Percentiles rank a stretch among this genome's conserved stretches.
Conservation (phyloP, 2,797 vertebrate genomes). For the Takifugu ocellatus region DNA sequence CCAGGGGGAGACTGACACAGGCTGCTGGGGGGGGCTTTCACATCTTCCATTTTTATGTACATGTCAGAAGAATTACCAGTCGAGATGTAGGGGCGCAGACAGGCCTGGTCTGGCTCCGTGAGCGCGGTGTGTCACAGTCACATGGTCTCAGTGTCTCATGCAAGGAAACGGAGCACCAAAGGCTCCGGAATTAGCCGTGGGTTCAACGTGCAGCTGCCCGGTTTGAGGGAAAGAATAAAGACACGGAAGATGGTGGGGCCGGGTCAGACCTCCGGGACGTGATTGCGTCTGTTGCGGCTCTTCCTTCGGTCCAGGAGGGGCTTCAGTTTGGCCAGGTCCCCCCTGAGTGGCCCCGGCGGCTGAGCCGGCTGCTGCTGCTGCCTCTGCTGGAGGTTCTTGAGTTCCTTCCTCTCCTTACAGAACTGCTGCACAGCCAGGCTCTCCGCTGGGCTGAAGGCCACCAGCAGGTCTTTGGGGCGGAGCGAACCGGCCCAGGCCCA, state of each 20-base stretch:
- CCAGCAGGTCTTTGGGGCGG: constrained; percentile 86
- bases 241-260: constrained; percentile 6
- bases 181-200: constrained; percentile 17
- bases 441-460: constrained; percentile 86
- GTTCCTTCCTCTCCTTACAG: constrained; percentile 91
- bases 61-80: background rate
- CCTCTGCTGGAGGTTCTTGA: constrained; percentile 74
- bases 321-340: constrained; percentile 93
- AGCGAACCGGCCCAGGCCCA: constrained; percentile 86
- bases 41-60: background rate
- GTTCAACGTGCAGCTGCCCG: constrained; percentile 25
- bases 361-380: constrained; percentile 76
- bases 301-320: constrained; percentile 90
- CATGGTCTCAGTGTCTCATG: constrained; percentile 62
- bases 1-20: too few relatives aligned
- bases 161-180: constrained; percentile 35
- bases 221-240: constrained; percentile 14
- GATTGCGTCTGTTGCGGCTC: constrained; percentile 92
- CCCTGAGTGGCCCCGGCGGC: constrained; percentile 74
- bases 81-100: too few relatives aligned
- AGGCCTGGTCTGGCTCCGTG: background rate
- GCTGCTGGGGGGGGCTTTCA: too few relatives aligned
- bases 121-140: constrained; percentile 28
- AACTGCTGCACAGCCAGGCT: constrained; percentile 91
- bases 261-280: constrained; percentile 80